These are phyloP conservation scores for Ciona savignyi DNA, from an alignment of 23 tunicate genomes.

Conservation along the genomic window DNA sequence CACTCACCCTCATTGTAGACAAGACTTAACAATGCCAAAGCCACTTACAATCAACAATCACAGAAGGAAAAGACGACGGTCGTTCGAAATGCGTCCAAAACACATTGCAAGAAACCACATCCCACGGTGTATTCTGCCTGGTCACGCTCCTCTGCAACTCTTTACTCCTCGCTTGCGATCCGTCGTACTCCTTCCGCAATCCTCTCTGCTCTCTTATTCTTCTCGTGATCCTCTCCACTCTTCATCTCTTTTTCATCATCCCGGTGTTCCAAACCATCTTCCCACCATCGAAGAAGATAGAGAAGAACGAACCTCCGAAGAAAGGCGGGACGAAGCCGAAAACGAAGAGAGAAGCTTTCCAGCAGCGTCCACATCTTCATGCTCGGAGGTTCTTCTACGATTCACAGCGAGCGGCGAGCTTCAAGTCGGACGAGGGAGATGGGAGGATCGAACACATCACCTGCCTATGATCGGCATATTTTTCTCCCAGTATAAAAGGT, in stretches of 20 bases:
- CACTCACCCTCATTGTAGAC: too few relatives aligned
- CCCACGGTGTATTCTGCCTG: background rate
- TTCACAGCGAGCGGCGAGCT: too few relatives aligned
- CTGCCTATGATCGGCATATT: too few relatives aligned
- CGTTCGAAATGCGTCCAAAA: slow-evolving; percentile 3
- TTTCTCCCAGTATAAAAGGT: too few relatives aligned
- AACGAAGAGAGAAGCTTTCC: too few relatives aligned
- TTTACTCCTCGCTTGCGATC: background rate
- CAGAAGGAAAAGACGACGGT: slow-evolving; percentile 4
- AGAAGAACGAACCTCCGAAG: background rate
- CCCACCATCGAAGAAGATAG: slow-evolving; percentile 2
- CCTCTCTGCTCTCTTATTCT: background rate
- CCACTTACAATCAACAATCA: background rate
- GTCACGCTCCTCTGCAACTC: background rate
- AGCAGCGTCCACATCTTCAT: slow-evolving; percentile 2
- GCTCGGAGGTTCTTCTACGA: slow-evolving; percentile 9
- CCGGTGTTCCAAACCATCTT: slow-evolving; percentile 13
- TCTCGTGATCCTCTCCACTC: background rate
- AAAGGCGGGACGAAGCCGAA: too few relatives aligned
- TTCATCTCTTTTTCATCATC: slow-evolving; percentile 5
- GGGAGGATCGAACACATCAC: slow-evolving; percentile 11
- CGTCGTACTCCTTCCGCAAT: background rate
- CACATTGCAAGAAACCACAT: background rate
- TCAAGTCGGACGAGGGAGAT: slow-evolving; percentile 7
- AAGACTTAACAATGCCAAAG: too few relatives aligned